Conservation (phyloP, 2,888 invertebrate genomes). For the Cerastoderma edule region DNA sequence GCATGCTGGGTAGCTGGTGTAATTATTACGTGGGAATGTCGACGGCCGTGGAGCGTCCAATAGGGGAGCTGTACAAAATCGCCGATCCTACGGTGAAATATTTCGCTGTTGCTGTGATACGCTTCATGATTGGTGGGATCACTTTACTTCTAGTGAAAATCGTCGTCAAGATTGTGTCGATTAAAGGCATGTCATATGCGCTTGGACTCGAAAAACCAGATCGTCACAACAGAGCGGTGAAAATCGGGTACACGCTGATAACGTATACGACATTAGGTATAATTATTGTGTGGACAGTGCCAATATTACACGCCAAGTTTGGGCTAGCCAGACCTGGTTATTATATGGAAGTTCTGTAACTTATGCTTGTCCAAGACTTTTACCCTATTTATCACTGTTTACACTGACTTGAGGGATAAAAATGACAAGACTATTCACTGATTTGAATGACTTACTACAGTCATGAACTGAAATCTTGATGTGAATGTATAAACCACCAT, state of each 20-base stretch:
- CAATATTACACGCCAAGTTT: conserved; percentile 65
- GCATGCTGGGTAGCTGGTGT: conserved; percentile 67
- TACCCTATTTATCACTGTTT: too few species aligned
- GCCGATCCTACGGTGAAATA: conserved; percentile 62
- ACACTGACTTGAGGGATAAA: too few species aligned
- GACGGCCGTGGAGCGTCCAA: conserved; percentile 37
- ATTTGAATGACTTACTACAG: too few species aligned
- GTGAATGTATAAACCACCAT: too few species aligned
- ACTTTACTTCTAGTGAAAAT: conserved; percentile 60
- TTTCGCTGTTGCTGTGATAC: conserved; percentile 62
- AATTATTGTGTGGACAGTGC: conserved; percentile 65
- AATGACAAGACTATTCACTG: too few species aligned
- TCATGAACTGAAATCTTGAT: too few species aligned
- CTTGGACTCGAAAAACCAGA: conserved; percentile 70
- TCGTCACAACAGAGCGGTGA: conserved; percentile 69
- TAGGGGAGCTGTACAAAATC: conserved; percentile 50
- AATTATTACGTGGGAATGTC: conserved; percentile 72
- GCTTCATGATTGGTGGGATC: conserved; percentile 69
- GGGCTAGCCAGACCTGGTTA: conserved; percentile 69
- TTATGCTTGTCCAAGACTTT: too few species aligned
- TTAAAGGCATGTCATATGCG: conserved; percentile 66
- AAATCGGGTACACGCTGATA: conserved; percentile 70
- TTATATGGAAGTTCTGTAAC: conserved; percentile 68
- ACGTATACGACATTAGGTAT: conserved; percentile 70
- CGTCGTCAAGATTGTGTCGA: conserved; percentile 59